phyloP scores from a whole-genome alignment of 2,888 invertebrate genomes.

The Catocala sponsa region DNA sequence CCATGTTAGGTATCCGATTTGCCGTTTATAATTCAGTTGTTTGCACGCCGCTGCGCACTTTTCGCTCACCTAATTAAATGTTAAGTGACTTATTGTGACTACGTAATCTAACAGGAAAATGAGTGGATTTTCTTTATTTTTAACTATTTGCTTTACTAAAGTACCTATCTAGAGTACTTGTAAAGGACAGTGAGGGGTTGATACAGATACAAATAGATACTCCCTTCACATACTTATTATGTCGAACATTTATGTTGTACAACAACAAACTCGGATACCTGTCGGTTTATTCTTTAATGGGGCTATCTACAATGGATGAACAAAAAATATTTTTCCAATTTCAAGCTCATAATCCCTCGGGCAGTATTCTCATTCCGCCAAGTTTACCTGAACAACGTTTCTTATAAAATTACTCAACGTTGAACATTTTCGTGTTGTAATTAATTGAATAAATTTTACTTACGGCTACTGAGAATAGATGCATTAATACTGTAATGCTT shows the following conservation, averaged over 20 bases:
- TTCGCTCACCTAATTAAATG: slow-evolving; percentile 54
- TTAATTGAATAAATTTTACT: slow-evolving; percentile 40
- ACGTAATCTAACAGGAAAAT: slow-evolving; percentile 33
- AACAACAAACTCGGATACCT: not conserved
- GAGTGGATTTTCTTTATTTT: slow-evolving; percentile 7
- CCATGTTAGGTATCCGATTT: slow-evolving; percentile 38
- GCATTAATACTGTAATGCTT: slow-evolving; percentile 53
- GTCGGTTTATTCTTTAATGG: slow-evolving; percentile 11
- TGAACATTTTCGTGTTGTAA: slow-evolving; percentile 28
- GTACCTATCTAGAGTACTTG: too few relatives aligned
- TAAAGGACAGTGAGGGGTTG: too few relatives aligned
- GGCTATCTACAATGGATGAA: slow-evolving; percentile 18
- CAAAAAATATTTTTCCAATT: slow-evolving; percentile 22
- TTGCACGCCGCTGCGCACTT: slow-evolving; percentile 49
- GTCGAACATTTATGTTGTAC: slow-evolving; percentile 1
- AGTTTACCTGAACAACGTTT: slow-evolving; percentile 21
- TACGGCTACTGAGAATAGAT: slow-evolving; percentile 31
- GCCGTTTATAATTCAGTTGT: slow-evolving; percentile 56
- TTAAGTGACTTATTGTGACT: slow-evolving; percentile 53
- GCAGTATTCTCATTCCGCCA: slow-evolving; percentile 29
- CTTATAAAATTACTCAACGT: slow-evolving; percentile 8
- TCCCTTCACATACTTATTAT: not conserved
- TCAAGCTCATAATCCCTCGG: slow-evolving; percentile 29
- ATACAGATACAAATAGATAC: not conserved
- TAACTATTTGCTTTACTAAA: not conserved